phyloP scores from a whole-genome alignment of 2,113 vertebrate genomes.

The Alaudala cheleensis region DNA sequence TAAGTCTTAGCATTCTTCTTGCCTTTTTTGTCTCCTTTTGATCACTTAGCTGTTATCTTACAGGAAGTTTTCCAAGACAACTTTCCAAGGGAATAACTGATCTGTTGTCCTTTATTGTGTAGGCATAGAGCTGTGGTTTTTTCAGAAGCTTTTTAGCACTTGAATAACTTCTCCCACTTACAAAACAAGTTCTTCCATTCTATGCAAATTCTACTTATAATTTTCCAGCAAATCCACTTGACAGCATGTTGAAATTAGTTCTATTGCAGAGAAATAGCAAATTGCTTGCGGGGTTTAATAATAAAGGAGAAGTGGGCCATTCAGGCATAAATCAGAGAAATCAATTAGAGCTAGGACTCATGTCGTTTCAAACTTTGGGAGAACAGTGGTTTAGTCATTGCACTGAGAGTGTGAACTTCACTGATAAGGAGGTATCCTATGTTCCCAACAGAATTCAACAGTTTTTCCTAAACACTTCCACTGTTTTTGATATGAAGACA shows the following conservation, averaged over 20 bases:
- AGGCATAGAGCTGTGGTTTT: background rate
- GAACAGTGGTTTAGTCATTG: background rate
- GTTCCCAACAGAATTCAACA: background rate
- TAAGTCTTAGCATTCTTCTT: background rate
- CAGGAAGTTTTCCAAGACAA: background rate
- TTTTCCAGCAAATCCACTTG: background rate
- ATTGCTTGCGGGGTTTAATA: background rate
- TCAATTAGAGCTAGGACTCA: background rate
- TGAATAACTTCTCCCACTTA: background rate
- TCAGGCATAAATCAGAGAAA: background rate
- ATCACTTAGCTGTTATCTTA: background rate
- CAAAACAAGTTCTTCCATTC: background rate
- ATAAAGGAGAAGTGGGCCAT: background rate
- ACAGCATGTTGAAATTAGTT: background rate
- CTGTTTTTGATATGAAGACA: background rate
- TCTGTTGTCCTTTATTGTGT: background rate
- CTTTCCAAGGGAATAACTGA: background rate
- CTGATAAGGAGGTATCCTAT: background rate
- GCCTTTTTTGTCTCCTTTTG: background rate
- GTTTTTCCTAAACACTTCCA: background rate
- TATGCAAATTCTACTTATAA: background rate
- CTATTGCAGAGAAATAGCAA: background rate
- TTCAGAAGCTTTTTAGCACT: background rate
- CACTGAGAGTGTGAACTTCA: background rate
- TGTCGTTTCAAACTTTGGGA: background rate